Base-by-base conservation (phyloP, 2,888 invertebrate genomes). In the Biston betularia region DNA sequence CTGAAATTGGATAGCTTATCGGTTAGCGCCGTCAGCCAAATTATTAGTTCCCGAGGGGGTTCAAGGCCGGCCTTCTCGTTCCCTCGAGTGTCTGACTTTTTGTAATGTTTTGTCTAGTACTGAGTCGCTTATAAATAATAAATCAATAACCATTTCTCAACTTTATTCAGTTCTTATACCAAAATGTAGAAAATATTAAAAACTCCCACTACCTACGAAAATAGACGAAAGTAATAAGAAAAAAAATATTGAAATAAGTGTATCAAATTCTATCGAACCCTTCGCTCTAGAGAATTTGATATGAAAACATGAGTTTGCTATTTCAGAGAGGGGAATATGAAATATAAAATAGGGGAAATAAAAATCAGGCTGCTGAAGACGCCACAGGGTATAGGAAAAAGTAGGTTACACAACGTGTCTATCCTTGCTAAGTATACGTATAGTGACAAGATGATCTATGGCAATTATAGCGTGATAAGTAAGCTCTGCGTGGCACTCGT, bases 31-130 rank as follows among this genome's bases (percentile, higher is more conserved):
- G 54, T 49, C 44, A 52, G 56, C 69, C 58, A 56, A 77, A 78
- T 75, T 75, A 75, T 76, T 74, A 64, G 69, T 75, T 80, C 75
- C 77, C 74, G 40, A 15, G 69, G 68, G 82, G 72, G 78, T 81
- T 84, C 79, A 82, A 83, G 83, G 83, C 68, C 76, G 63, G 62
- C 64, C 61, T 69, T 62, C 60, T 62, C 57, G 40, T 42, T 68
- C 64, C 65, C 59, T 24, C 46, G 50, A 63, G 62, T 38, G 62
- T 61, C 38, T 48, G 50, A 33, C 33, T 42, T 63, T 56, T 50
- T 49, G 24, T 24, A 24, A 53, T 48, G 34, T 50, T 52, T 56
- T 40, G n/a, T 15, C 38, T 15, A 42, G 42, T 24, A 54, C 0
- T 38, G 6, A 38, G n/a, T 38, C 38, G 9, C 38, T 38, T 8